Evolutionary conservation across 1,140 invertebrate species (phyloP).

Genomic region (Drosophila ohnishii): DNA sequence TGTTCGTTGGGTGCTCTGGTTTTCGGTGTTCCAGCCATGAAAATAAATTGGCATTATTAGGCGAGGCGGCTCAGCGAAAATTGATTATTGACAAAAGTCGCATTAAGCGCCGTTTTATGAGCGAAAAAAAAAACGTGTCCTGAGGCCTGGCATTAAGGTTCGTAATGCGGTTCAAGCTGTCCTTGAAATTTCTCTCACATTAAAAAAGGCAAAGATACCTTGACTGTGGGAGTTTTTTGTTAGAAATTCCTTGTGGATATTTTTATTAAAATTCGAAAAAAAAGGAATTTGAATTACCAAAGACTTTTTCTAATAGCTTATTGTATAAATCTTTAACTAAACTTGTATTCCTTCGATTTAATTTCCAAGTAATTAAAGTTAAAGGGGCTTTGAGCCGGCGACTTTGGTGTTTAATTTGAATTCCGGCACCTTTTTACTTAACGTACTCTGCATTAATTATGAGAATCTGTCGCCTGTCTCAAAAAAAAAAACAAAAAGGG

Average conservation of each 20-base stretch:
- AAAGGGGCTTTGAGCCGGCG: not conserved
- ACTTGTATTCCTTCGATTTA: not conserved
- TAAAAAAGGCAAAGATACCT: slow-evolving; percentile 2
- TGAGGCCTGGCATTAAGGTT: slow-evolving; percentile 43
- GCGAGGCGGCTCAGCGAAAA: slow-evolving; percentile 65
- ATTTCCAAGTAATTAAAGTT: not conserved
- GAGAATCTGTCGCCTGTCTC: slow-evolving; percentile 56
- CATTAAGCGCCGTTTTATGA: slow-evolving; percentile 75
- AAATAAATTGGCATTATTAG: slow-evolving; percentile 80
- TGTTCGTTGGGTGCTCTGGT: slow-evolving; percentile 2
- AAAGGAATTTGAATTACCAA: not conserved
- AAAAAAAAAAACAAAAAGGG: not conserved
- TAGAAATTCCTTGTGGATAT: not conserved
- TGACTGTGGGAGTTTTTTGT: not conserved
- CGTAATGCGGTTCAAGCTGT: slow-evolving; percentile 66
- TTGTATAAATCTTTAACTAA: not conserved
- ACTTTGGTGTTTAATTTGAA: not conserved
- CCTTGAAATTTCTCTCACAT: slow-evolving; percentile 57
- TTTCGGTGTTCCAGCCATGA: slow-evolving; percentile 24
- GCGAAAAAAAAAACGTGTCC: slow-evolving; percentile 16
- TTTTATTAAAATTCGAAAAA: not conserved
- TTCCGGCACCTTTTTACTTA: slow-evolving; percentile 4
- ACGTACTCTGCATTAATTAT: slow-evolving; percentile 68
- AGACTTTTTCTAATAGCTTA: not conserved
- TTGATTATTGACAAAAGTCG: slow-evolving; percentile 76